These are phyloP conservation scores for Plectropomus leopardus DNA, from an alignment of 2,113 vertebrate genomes.

Conservation along the genomic window DNA sequence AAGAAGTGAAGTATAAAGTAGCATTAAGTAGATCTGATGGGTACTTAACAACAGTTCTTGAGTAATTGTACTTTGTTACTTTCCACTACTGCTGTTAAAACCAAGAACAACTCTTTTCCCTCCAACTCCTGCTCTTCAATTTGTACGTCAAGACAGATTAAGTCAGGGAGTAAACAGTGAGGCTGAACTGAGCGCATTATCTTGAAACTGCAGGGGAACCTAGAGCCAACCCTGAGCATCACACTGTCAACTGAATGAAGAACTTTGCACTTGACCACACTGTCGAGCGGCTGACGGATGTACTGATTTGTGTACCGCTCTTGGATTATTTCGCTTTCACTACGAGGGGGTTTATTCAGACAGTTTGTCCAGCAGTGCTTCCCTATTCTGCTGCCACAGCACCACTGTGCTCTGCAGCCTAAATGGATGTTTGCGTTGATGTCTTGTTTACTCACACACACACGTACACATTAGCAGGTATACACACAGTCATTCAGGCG, in stretches of 20 bases:
- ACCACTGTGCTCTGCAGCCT: conserved; percentile 28
- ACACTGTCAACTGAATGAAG: conserved; percentile 20
- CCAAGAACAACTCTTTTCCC: not conserved
- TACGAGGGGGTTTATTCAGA: conserved; percentile 55
- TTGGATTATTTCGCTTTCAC: conserved; percentile 25
- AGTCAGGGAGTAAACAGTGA: conserved; percentile 47
- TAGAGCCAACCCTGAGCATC: conserved; percentile 4
- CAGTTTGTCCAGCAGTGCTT: conserved; percentile 31
- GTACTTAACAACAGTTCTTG: not conserved
- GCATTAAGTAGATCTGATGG: not conserved
- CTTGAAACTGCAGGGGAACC: conserved; percentile 43
- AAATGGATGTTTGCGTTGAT: conserved; percentile 35
- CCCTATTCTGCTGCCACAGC: conserved; percentile 44
- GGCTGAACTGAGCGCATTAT: conserved; percentile 37
- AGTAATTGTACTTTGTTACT: conserved; percentile 29
- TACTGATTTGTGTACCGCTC: conserved; percentile 43
- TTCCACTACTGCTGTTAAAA: conserved; percentile 22
- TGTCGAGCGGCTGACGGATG: not conserved
- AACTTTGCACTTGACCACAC: conserved; percentile 44
- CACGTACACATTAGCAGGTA: conserved; percentile 22
- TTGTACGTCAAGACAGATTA: conserved; percentile 43
- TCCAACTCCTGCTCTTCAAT: conserved; percentile 16
- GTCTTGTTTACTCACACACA: conserved; percentile 53
- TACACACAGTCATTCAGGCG: conserved; percentile 8
- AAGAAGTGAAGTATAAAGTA: not conserved